Percentiles rank a stretch among this genome's conserved stretches.
phyloP scores from a whole-genome alignment of 2,113 vertebrate species.

The Ancistrus triradiatus region DNA sequence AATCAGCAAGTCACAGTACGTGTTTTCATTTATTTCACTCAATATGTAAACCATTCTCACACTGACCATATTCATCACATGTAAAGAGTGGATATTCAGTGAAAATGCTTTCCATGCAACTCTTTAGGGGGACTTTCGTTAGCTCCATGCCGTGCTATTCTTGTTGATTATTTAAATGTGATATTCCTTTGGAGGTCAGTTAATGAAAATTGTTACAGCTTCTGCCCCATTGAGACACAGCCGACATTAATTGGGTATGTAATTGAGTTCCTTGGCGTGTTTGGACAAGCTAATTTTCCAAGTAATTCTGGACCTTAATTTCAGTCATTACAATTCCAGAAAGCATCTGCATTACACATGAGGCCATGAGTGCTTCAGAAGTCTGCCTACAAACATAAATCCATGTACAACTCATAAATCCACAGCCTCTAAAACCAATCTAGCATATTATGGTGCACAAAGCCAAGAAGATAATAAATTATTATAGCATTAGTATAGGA shows the following conservation, averaged over 20 bases:
- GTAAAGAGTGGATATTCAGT: slow-evolving; percentile 1
- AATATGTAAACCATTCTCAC: neutral
- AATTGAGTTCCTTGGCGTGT: slow-evolving; percentile 66
- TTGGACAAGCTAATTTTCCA: slow-evolving; percentile 64
- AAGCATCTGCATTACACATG: slow-evolving; percentile 1
- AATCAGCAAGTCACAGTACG: too few species aligned
- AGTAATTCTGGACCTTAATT: slow-evolving; percentile 63
- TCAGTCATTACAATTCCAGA: slow-evolving; percentile 51
- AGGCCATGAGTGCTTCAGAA: neutral
- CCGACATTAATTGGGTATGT: slow-evolving; percentile 66
- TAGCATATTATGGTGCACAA: neutral
- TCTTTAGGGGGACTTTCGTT: neutral
- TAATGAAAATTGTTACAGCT: slow-evolving; percentile 62
- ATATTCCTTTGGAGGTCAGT: slow-evolving; percentile 57
- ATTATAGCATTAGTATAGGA: too few species aligned
- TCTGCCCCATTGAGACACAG: slow-evolving; percentile 52
- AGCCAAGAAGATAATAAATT: too few species aligned
- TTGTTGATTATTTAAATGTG: slow-evolving; percentile 44
- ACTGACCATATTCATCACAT: slow-evolving; percentile 7
- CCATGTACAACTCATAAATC: slow-evolving; percentile 3
- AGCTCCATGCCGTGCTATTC: slow-evolving; percentile 22
- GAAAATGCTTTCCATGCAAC: slow-evolving; percentile 5
- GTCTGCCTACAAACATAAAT: slow-evolving; percentile 17
- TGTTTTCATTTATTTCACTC: slow-evolving; percentile 1
- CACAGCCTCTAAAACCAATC: slow-evolving; percentile 5